Conservation (phyloP, 2,113 vertebrate genomes). For the Salvator merianae region DNA sequence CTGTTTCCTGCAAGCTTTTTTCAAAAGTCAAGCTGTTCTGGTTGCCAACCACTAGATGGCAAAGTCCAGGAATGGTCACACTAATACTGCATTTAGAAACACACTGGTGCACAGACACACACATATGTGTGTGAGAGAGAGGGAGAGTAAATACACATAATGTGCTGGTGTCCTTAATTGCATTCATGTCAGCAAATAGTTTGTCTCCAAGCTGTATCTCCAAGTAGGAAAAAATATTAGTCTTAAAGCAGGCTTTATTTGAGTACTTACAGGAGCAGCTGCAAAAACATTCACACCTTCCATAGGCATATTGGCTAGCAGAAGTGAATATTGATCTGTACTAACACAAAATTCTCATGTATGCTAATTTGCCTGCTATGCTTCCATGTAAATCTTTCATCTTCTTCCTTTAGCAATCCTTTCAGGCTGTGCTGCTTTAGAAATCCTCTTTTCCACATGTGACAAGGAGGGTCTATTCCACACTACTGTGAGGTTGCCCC, state of each 20-base stretch:
- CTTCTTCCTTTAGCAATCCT: background rate
- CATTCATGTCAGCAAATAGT: no score
- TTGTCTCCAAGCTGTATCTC: no score
- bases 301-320: background rate
- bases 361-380: background rate
- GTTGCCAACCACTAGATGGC: background rate
- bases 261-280: background rate
- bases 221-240: background rate
- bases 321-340: background rate
- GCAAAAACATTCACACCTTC: background rate
- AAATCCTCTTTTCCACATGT: background rate
- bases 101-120: background rate
- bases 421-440: background rate
- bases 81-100: background rate
- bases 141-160: no score
- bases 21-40: background rate
- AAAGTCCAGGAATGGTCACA: background rate
- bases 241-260: background rate
- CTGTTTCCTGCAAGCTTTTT: no score
- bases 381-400: background rate
- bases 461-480: background rate
- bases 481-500: no score
- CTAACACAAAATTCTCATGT: background rate
- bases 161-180: no score
- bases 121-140: no score